Base-by-base conservation (phyloP, 2,888 invertebrate species). In the Petrolisthes manimaculis region DNA sequence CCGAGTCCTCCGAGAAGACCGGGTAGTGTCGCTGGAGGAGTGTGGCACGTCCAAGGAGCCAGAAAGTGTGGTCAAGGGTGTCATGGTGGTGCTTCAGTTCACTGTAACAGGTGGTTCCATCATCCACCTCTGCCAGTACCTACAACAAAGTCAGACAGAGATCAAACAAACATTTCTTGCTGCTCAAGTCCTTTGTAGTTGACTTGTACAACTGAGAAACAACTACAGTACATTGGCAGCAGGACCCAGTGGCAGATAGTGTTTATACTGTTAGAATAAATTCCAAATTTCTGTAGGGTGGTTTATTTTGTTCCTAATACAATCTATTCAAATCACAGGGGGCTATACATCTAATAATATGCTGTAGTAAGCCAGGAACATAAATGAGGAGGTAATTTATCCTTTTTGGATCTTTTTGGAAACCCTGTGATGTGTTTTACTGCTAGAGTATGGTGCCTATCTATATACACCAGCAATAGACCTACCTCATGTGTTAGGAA, bases 31-130 rank as follows among this genome's bases (percentile, higher is more conserved):
- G 93, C 4, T 94, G 93, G 54, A 95, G 92, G 90, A 95, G 95
- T 85, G 94, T 94, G 92, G 95, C 96, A 87, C 95, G 95, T 92
- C 96, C 96, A 8, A 97, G 95, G 89, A 96, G 93, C 97, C 97
- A 97, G 93, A 96, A 96, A 84, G 96, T 95, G 93, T 96, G 95
- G 91, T 96, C 96, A 61, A 96, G 91, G 71, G 92, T 91, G 53
- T 92, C 92, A 53, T 91, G 91, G 80, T 91, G 89, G 6, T 67
- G 77, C 69, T 90, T 89, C 61, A 91, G 82, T n/a, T 79, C 78
- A n/a, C 83, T 81, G 75, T 89, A 91, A 1, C 84, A 78, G 4
- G 84, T 82, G n/a, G 54, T 37, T 6, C 89, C 89, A 24, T 88
- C 75, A 75, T 89, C 89, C 56, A 89, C 91, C 75, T 91, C 91